Base-by-base conservation (phyloP, 2,113 vertebrate genomes). In the Fregetta grallaria region DNA sequence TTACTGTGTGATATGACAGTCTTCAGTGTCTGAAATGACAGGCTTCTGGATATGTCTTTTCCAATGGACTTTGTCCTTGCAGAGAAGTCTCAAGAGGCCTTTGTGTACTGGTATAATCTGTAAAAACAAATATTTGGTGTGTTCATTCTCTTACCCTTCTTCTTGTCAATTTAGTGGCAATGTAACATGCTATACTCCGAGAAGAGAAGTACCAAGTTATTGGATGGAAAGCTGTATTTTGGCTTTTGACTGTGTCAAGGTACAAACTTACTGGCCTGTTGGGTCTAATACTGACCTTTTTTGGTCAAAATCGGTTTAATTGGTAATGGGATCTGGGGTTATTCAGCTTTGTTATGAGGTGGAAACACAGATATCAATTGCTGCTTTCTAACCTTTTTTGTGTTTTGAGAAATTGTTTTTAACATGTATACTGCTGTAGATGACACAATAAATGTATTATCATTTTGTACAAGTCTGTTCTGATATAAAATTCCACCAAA, bases 391-490 rank as follows among this genome's bases (percentile, higher is more conserved):
- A 97, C 30, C 67, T 83, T 93, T 91, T 92, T 97, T 97, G 96
- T 97, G 97, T 97, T 97, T 92, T 94, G 80, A 91, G 79, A 86
- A 91, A 86, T 94, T 85, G 94, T 98, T 96, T 96, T 97, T 97
- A 96, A 95, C 91, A 94, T 96, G 92, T 98, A 93, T 50, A 93
- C 82, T 97, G 91, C 97, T 98, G 94, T 97, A 98, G 97, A 96
- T 94, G 96, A 97, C 88, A 97, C 97, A 98, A 98, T 98, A 98
- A 98, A 98, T 97, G 98, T 98, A 96, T 98, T 97, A 62, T 68
- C 80, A 83, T 96, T 97, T 98, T 96, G 95, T 93, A 83, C 47
- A 91, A 53, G 95, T 88, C 83, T 81, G 72, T 94, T 95, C 75
- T 74, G 81, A 88, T 78, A 50, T 77, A 86, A 93, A 94, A 92